Conservation (phyloP, 1,140 invertebrate genomes). For the Centruroides sculpturatus region DNA sequence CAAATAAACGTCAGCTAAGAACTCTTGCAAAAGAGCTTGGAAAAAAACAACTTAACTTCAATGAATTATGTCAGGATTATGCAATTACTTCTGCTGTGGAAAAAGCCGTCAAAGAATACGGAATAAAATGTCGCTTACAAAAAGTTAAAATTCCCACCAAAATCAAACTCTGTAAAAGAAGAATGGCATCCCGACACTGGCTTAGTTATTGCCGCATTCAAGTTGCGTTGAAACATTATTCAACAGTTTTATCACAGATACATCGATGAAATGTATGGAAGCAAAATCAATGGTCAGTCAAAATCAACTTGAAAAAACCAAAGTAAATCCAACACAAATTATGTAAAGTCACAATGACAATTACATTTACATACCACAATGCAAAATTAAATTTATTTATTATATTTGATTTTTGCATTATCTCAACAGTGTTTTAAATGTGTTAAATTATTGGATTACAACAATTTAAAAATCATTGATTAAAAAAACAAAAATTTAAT, state of each 20-base stretch:
- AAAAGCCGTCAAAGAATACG: slow-evolving; percentile 58
- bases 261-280: slow-evolving; percentile 15
- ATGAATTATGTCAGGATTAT: slow-evolving; percentile 55
- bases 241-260: slow-evolving; percentile 13
- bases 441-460: too few relatives aligned
- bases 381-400: too few relatives aligned
- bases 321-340: too few relatives aligned
- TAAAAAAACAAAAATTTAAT: too few relatives aligned
- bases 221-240: slow-evolving; percentile 21
- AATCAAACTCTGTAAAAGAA: slow-evolving; percentile 29
- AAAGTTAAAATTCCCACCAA: slow-evolving; percentile 32
- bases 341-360: too few relatives aligned
- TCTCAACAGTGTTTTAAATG: too few relatives aligned
- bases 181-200: slow-evolving; percentile 37
- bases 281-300: slow-evolving; percentile 4
- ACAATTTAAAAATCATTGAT: too few relatives aligned
- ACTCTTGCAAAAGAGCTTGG: slow-evolving; percentile 49
- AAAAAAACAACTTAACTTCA: slow-evolving; percentile 38
- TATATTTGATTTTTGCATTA: too few relatives aligned
- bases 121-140: slow-evolving; percentile 43
- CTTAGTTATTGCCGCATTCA: slow-evolving; percentile 38
- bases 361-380: too few relatives aligned
- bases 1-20: slow-evolving; percentile 49
- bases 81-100: slow-evolving; percentile 61
- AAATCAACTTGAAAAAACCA: slow-evolving; percentile 7